Evolutionary conservation across 30 jellyfish, hydroid and myxozoan species (phyloP).

Genomic region (Pelagia noctiluca): DNA sequence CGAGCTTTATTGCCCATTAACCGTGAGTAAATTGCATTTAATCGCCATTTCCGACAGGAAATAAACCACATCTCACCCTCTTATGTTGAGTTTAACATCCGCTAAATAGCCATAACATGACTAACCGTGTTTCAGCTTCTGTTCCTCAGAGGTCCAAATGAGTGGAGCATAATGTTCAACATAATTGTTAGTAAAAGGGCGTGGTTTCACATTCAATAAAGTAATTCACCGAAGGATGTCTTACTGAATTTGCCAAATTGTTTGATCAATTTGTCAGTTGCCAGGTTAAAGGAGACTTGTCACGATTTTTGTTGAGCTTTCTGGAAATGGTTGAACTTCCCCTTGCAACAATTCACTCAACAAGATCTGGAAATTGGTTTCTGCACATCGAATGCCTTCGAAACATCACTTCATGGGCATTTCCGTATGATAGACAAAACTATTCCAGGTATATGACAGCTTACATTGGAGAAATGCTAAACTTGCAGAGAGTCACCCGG

Average conservation of each 20-base stretch:
- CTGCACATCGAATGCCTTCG: conserved; percentile 15
- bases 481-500: conserved; percentile 14
- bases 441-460: conserved; percentile 34
- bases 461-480: neutral
- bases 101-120: too few relatives aligned
- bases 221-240: neutral
- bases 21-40: too few relatives aligned
- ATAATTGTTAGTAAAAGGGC: too few relatives aligned
- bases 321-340: conserved; percentile 48
- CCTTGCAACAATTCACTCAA: conserved; percentile 17
- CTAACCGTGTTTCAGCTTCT: too few relatives aligned
- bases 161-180: too few relatives aligned
- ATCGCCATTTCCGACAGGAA: too few relatives aligned
- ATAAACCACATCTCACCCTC: too few relatives aligned
- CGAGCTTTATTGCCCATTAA: too few relatives aligned
- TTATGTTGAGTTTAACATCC: too few relatives aligned
- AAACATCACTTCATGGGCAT: conserved; percentile 18
- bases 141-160: too few relatives aligned
- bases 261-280: conserved; percentile 2
- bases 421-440: conserved; percentile 49
- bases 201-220: conserved; percentile 1
- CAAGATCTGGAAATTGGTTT: conserved; percentile 35
- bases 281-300: conserved; percentile 11
- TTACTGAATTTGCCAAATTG: neutral
- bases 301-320: conserved; percentile 32